Percentiles rank a stretch among this genome's conserved stretches.
Evolutionary conservation across 2,888 invertebrate genomes (phyloP).

Genomic region (Coremacera marginata): DNA sequence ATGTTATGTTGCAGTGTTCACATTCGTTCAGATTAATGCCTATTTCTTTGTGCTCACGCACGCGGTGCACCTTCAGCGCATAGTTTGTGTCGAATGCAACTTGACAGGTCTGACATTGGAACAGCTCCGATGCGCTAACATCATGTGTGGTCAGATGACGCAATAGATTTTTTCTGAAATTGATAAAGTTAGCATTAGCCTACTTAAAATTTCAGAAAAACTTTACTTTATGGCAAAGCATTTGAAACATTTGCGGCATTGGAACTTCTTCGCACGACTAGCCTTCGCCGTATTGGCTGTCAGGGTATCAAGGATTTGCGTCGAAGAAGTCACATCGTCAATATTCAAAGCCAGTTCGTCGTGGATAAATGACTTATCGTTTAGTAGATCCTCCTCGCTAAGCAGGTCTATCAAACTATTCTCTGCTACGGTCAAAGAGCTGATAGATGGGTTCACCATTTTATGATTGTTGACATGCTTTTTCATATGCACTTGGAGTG

Average conservation of each 20-base stretch:
- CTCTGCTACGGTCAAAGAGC: not conserved
- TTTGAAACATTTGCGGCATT: constrained; percentile 61
- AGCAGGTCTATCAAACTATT: constrained; percentile 5
- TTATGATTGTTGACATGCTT: constrained; percentile 52
- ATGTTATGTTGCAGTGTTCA: constrained; percentile 42
- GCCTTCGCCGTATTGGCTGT: constrained; percentile 48
- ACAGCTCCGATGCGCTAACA: constrained; percentile 18
- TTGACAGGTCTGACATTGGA: constrained; percentile 38
- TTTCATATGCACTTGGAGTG: constrained; percentile 57
- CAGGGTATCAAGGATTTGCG: constrained; percentile 48
- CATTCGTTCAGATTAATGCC: constrained; percentile 42
- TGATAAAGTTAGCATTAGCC: not conserved
- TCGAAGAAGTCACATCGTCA: constrained; percentile 40
- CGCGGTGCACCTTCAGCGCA: constrained; percentile 33
- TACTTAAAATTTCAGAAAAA: not conserved
- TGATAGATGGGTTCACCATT: constrained; percentile 15
- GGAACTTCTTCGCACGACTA: constrained; percentile 56
- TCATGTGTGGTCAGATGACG: constrained; percentile 50
- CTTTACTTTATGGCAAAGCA: constrained; percentile 61
- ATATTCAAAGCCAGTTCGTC: constrained; percentile 27
- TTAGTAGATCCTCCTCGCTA: constrained; percentile 33
- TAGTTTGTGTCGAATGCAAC: constrained; percentile 38
- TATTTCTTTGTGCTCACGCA: constrained; percentile 36
- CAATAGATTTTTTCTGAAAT: constrained; percentile 49
- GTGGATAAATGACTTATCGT: constrained; percentile 22